phyloP scores from a whole-genome alignment of 2,888 invertebrate species.

The Carpatolechia fugitivella region DNA sequence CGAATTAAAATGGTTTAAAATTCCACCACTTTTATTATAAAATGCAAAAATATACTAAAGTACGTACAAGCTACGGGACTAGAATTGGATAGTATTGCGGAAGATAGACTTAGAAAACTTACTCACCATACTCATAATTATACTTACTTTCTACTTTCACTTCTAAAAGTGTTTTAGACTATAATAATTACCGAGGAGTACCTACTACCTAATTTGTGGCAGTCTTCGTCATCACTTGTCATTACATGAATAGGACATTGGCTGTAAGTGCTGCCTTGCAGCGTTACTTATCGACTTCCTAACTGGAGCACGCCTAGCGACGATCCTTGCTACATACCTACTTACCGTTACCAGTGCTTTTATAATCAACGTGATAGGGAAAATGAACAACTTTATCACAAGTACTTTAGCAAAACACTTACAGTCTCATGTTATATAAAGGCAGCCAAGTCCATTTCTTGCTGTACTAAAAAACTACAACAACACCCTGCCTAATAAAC shows the following conservation, averaged over 20 bases:
- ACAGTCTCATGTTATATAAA: too few species aligned
- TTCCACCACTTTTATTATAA: neutral
- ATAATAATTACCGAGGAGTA: neutral
- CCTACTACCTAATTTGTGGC: constrained; percentile 43
- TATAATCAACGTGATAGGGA: too few species aligned
- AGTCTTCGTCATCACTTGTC: constrained; percentile 38
- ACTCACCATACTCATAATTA: constrained; percentile 25
- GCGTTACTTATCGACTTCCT: constrained; percentile 43
- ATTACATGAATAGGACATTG: constrained; percentile 6
- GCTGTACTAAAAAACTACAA: too few species aligned
- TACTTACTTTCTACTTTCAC: constrained; percentile 61
- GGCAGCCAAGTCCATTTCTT: too few species aligned
- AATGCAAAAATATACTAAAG: neutral
- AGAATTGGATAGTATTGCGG: constrained; percentile 4
- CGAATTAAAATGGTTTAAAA: neutral
- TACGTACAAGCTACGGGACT: constrained; percentile 6
- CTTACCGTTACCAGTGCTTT: too few species aligned
- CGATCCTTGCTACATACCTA: neutral
- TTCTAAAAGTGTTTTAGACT: constrained; percentile 30
- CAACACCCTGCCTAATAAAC: too few species aligned
- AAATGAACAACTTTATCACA: too few species aligned
- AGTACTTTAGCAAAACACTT: too few species aligned
- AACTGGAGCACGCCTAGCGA: constrained; percentile 13
- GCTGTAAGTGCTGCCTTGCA: constrained; percentile 14
- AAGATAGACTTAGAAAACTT: constrained; percentile 16